Percentiles rank a stretch among this genome's conserved stretches.
These are phyloP conservation scores for Chelonus formosanus DNA, from an alignment of 2,888 invertebrate genomes.

Conservation along the genomic window DNA sequence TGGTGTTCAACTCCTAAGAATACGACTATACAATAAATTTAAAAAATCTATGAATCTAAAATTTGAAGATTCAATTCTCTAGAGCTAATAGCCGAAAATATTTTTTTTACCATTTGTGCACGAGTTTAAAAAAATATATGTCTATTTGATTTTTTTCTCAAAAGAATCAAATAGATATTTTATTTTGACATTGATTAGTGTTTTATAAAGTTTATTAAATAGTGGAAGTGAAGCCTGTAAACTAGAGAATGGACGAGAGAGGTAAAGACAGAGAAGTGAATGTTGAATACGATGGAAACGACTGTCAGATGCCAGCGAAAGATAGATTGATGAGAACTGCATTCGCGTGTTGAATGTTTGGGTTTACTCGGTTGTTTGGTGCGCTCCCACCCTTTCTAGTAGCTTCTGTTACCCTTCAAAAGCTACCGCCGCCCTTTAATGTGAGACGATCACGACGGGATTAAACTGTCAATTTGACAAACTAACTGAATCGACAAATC, in stretches of 20 bases:
- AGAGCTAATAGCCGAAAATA: no score
- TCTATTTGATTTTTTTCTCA: no score
- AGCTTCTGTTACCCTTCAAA: conserved; percentile 9
- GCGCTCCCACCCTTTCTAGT: conserved; percentile 32
- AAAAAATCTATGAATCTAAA: no score
- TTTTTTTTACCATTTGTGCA: no score
- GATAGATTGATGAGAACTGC: conserved; percentile 60
- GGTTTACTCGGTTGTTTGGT: conserved; percentile 36
- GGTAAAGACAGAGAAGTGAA: conserved; percentile 34
- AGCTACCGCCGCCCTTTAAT: conserved; percentile 39
- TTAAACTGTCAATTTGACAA: conserved; percentile 52
- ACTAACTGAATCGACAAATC: conserved; percentile 16
- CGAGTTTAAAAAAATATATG: no score
- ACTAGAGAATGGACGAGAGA: conserved; percentile 38
- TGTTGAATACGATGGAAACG: conserved; percentile 59
- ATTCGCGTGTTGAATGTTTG: conserved; percentile 52
- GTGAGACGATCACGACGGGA: conserved; percentile 50
- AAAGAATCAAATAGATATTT: no score
- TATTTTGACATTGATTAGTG: no score
- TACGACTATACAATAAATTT: no score
- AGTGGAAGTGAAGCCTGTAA: conserved; percentile 27
- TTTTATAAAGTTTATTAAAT: neutral
- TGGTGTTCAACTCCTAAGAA: no score
- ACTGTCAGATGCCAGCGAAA: conserved; percentile 58
- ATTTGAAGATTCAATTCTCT: no score